Percentiles rank a stretch among this genome's conserved stretches.
Evolutionary conservation across 2,113 vertebrate species (phyloP).

Genomic region (Ciconia maguari): DNA sequence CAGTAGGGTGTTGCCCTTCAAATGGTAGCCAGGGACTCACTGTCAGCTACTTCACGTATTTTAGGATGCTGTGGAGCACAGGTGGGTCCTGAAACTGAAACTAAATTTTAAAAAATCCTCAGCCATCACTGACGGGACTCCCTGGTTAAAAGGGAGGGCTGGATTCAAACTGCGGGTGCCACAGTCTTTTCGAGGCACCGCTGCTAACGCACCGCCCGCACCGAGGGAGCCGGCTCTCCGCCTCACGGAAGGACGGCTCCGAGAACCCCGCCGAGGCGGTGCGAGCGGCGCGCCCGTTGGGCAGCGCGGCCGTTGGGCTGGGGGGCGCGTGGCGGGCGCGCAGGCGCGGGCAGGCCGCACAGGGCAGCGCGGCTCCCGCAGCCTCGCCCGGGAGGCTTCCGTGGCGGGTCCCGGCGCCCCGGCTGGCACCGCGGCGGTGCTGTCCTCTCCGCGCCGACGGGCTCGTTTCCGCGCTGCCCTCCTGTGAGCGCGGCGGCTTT

Average conservation of each 20-base stretch:
- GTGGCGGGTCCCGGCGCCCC: neutral
- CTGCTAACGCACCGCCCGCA: too few species aligned
- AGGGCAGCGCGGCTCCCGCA: too few species aligned
- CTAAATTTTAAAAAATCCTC: neutral
- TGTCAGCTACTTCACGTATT: rapidly evolving
- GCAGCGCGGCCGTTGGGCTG: neutral
- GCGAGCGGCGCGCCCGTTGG: neutral
- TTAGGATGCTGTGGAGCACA: too few species aligned
- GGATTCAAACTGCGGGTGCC: neutral
- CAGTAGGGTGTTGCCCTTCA: neutral
- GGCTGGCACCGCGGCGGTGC: neutral
- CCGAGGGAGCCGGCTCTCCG: too few species aligned
- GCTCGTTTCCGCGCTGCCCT: neutral
- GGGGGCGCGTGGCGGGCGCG: neutral
- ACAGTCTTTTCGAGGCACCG: neutral
- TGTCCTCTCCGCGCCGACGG: neutral
- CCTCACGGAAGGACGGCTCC: rapidly evolving
- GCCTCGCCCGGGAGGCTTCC: too few species aligned
- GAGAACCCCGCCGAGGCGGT: neutral
- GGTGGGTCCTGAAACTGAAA: neutral
- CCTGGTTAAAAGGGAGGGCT: neutral
- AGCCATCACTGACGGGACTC: neutral
- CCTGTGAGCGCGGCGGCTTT: neutral
- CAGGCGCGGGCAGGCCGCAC: neutral
- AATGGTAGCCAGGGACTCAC: neutral